These are phyloP conservation scores for Geotrupes spiniger DNA, from an alignment of 2,888 invertebrate genomes.

Conservation along the genomic window DNA sequence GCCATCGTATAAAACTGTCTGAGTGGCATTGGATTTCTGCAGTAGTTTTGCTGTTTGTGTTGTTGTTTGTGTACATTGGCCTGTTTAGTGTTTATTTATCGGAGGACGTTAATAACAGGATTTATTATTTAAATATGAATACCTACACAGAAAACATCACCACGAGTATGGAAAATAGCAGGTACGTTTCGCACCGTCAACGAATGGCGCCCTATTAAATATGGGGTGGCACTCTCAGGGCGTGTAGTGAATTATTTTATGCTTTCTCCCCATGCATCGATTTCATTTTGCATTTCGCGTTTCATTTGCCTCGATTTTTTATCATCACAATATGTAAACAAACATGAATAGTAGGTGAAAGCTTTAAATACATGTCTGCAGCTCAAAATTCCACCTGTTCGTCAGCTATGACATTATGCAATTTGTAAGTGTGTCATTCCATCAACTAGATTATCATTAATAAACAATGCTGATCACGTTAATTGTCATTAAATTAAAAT, in stretches of 20 bases:
- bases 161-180: constrained; percentile 37
- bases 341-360: constrained; percentile 11
- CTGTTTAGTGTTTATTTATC: constrained; percentile 10
- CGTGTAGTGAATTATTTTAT: constrained; percentile 8
- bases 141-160: constrained; percentile 35
- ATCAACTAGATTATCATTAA: constrained; percentile 9
- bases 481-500: constrained; percentile 3
- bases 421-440: constrained; percentile 34
- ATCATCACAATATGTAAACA: background rate
- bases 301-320: no score
- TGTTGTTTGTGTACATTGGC: constrained; percentile 8
- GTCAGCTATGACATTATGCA: constrained; percentile 29
- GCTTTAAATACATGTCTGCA: constrained; percentile 9
- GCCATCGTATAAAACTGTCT: constrained; percentile 30
- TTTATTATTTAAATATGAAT: constrained; percentile 28
- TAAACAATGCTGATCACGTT: constrained; percentile 12
- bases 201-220: background rate
- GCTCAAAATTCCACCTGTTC: constrained; percentile 26
- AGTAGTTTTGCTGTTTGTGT: constrained; percentile 14
- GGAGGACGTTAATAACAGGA: background rate
- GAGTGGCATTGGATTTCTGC: constrained; percentile 20
- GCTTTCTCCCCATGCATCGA: no score
- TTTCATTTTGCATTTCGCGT: no score
- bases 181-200: constrained; percentile 25
- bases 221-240: constrained; percentile 3